A percentile compares a stretch with the other conserved stretches of the same genome.
phyloP scores from a whole-genome alignment of 1,140 invertebrate genomes.

The Odontomachus brunneus region DNA sequence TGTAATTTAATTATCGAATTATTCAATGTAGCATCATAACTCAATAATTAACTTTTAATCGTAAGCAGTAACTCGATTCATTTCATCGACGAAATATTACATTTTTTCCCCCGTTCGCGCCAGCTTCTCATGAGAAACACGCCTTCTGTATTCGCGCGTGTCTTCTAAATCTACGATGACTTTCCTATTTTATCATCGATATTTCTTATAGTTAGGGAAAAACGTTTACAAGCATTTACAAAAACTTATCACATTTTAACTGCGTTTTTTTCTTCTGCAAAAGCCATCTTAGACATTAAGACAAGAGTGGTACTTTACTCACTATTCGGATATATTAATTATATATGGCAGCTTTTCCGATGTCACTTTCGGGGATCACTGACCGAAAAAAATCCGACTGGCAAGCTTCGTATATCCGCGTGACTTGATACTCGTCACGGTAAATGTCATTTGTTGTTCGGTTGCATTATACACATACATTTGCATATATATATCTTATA shows the following conservation, averaged over 20 bases:
- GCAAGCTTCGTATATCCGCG: constrained; percentile 14
- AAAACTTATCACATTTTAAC: constrained; percentile 86
- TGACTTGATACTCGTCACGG: constrained; percentile 9
- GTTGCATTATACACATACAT: constrained; percentile 68
- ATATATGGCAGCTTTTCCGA: constrained; percentile 69
- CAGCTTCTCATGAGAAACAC: constrained; percentile 63
- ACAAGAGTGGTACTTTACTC: constrained; percentile 62
- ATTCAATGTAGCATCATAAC: too few species aligned
- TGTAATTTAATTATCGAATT: too few species aligned
- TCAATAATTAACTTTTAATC: neutral
- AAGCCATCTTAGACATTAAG: constrained; percentile 78
- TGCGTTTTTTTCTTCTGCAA: constrained; percentile 76
- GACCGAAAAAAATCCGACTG: constrained; percentile 3
- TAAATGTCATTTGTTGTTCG: constrained; percentile 50
- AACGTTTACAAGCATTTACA: constrained; percentile 86
- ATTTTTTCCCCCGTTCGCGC: neutral
- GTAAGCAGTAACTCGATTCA: neutral
- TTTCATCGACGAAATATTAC: neutral
- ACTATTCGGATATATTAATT: constrained; percentile 64
- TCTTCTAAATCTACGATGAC: constrained; percentile 78
- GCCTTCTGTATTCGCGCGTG: constrained; percentile 77
- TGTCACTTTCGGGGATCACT: constrained; percentile 6
- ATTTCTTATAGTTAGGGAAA: constrained; percentile 81
- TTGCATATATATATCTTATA: too few species aligned
- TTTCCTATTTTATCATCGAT: constrained; percentile 78